A percentile compares a stretch with the other conserved stretches of the same genome.
Evolutionary conservation across 1,140 invertebrate genomes (phyloP).

Genomic region (Zaprionus kolodkinae): DNA sequence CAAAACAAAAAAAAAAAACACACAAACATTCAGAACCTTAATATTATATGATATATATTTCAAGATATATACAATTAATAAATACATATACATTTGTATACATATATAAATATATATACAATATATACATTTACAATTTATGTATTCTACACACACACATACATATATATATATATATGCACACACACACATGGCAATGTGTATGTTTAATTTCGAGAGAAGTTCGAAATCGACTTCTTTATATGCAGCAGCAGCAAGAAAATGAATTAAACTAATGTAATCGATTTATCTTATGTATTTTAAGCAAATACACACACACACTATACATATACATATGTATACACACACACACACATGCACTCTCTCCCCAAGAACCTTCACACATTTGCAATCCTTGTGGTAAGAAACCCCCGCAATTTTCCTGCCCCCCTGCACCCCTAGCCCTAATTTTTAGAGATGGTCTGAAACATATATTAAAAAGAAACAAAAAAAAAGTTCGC

Average conservation of each 20-base stretch:
- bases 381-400: neutral
- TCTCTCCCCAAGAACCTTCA: conserved; percentile 4
- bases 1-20: conserved; percentile 38
- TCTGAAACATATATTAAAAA: conserved; percentile 28
- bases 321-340: neutral
- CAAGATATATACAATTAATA: conserved; percentile 36
- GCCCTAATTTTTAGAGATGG: conserved; percentile 42
- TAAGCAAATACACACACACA: conserved; percentile 48
- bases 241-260: conserved; percentile 37
- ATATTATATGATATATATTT: conserved; percentile 25
- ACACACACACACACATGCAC: conserved; percentile 3
- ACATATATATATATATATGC: conserved; percentile 30
- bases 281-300: conserved; percentile 68
- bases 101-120: conserved; percentile 39
- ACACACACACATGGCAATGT: conserved; percentile 33
- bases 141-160: conserved; percentile 44
- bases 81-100: conserved; percentile 27
- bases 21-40: conserved; percentile 41
- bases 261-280: conserved; percentile 66
- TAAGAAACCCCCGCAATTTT: neutral
- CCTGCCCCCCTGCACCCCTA: conserved; percentile 9
- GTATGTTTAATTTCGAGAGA: conserved; percentile 46
- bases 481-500: conserved; percentile 13
- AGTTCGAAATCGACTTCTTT: conserved; percentile 30
- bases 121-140: conserved; percentile 53